Percentiles rank a stretch among this genome's conserved stretches.
Evolutionary conservation across 2,113 vertebrate genomes (phyloP).

Genomic region (Trogon melanurus): DNA sequence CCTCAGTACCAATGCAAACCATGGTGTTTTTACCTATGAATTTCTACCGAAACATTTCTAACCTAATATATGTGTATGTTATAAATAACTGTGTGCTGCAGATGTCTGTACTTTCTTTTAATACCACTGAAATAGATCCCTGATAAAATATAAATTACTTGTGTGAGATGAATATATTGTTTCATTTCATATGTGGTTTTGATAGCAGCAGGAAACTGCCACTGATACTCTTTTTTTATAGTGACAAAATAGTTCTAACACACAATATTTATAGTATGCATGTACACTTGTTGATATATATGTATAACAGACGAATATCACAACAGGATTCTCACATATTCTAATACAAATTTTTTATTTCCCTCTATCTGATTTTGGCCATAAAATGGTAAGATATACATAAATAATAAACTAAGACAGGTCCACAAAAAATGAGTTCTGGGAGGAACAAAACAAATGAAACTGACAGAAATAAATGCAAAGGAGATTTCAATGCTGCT

Average conservation of each 20-base stretch:
- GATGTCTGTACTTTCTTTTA: background rate
- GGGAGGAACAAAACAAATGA: background rate
- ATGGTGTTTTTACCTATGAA: background rate
- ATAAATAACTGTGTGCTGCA: background rate
- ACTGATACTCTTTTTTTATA: background rate
- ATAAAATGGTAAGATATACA: background rate
- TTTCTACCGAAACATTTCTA: background rate
- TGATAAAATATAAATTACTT: background rate
- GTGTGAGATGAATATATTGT: background rate
- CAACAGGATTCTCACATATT: background rate
- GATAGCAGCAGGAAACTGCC: background rate
- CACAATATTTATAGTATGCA: background rate
- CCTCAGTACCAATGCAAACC: background rate
- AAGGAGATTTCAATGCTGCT: background rate
- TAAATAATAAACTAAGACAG: background rate
- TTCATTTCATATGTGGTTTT: background rate
- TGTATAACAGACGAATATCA: background rate
- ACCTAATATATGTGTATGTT: background rate
- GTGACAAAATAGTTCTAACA: background rate
- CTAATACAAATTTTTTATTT: background rate
- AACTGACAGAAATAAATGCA: background rate
- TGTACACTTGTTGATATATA: background rate
- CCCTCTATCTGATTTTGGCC: background rate
- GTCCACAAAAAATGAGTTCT: background rate
- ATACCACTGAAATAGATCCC: background rate